Evolutionary conservation across 1,140 invertebrate species (phyloP).

Genomic region (Coelopa frigida): DNA sequence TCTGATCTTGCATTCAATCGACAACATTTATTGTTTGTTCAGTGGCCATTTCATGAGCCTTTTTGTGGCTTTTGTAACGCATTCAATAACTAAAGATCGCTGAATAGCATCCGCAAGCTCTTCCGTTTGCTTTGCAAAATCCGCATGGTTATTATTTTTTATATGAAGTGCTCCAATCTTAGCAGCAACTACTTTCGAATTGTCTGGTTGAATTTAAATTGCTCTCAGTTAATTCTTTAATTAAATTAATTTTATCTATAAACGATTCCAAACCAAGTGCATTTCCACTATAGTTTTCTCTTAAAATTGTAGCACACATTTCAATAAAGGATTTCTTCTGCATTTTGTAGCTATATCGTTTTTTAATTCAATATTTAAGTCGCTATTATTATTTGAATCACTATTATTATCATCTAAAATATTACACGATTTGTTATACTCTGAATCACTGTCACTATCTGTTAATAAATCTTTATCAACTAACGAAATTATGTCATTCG

Average conservation of each 20-base stretch:
- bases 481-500: neutral
- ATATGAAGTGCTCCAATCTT: neutral
- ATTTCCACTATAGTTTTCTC: slow-evolving; percentile 1
- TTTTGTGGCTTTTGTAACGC: too few relatives aligned
- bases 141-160: slow-evolving; percentile 1
- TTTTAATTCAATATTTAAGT: too few relatives aligned
- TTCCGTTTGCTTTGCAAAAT: too few relatives aligned
- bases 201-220: slow-evolving; percentile 1
- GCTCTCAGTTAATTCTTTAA: neutral
- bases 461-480: neutral
- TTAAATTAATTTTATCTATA: neutral
- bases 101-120: neutral
- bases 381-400: neutral
- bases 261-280: neutral
- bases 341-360: too few relatives aligned
- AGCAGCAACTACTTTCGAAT: too few relatives aligned
- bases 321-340: neutral
- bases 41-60: too few relatives aligned
- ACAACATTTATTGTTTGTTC: too few relatives aligned
- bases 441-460: neutral
- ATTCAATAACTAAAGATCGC: neutral
- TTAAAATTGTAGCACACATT: neutral
- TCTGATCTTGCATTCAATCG: slow-evolving; percentile 1
- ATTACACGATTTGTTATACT: neutral
- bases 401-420: neutral